Percentiles rank a stretch among this genome's conserved stretches.
Conservation (phyloP, 2,888 invertebrate genomes). For the Drosophila percnosoma region DNA sequence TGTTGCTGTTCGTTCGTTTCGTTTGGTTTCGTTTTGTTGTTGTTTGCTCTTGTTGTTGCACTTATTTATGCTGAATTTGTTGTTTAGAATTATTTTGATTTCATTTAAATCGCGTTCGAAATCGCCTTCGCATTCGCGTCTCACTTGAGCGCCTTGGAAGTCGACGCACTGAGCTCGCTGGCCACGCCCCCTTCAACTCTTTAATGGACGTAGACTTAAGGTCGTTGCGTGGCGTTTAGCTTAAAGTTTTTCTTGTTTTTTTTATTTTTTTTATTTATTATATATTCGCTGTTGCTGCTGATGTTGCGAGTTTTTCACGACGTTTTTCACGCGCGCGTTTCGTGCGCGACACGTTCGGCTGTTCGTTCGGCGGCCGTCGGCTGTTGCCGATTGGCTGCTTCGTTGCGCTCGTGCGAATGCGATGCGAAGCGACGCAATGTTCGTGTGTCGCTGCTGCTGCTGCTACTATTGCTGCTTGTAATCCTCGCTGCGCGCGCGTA, state of each 20-base stretch:
- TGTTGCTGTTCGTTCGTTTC: constrained; percentile 19
- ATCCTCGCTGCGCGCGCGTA: constrained; percentile 69
- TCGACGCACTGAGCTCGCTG: constrained; percentile 66
- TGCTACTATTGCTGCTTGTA: constrained; percentile 70
- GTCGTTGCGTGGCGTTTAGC: constrained; percentile 73
- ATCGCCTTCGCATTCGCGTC: constrained; percentile 46
- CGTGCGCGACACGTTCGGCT: constrained; percentile 43
- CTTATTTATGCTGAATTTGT: constrained; percentile 25
- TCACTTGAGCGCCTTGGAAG: constrained; percentile 74
- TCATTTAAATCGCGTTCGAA: constrained; percentile 21
- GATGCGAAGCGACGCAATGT: constrained; percentile 45
- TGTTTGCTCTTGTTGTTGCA: constrained; percentile 40
- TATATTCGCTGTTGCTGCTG: constrained; percentile 14
- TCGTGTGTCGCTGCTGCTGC: constrained; percentile 37
- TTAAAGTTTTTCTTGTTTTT: constrained; percentile 28
- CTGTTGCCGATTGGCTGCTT: constrained; percentile 54
- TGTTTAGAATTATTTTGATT: constrained; percentile 41
- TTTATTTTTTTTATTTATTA: constrained; percentile 8
- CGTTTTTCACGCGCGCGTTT: constrained; percentile 70
- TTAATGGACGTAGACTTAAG: constrained; percentile 65
- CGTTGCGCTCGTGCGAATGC: constrained; percentile 44
- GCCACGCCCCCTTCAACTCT: constrained; percentile 64
- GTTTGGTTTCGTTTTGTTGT: constrained; percentile 18
- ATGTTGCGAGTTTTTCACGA: constrained; percentile 59
- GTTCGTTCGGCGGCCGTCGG: constrained; percentile 54